Evolutionary conservation across 2,888 invertebrate genomes (phyloP).

Genomic region (Parthenolecanium corni): DNA sequence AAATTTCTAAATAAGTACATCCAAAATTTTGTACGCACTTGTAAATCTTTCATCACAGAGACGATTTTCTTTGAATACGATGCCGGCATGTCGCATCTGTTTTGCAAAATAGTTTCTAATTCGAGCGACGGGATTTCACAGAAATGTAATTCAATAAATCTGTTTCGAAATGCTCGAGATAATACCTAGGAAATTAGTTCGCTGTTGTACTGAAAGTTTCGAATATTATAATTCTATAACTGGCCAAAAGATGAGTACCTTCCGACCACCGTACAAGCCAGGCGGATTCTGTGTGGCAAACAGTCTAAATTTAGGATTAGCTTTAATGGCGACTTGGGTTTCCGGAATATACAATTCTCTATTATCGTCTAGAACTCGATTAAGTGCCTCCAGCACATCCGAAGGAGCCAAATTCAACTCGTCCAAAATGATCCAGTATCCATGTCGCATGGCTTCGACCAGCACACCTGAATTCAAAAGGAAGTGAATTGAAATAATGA

Average conservation of each 20-base stretch:
- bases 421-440: slow-evolving; percentile 96
- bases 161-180: slow-evolving; percentile 91
- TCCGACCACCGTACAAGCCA: slow-evolving; percentile 89
- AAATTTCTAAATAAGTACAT: slow-evolving; percentile 59
- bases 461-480: slow-evolving; percentile 51
- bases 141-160: slow-evolving; percentile 95
- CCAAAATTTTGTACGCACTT: slow-evolving; percentile 66
- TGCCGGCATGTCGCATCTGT: slow-evolving; percentile 73
- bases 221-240: slow-evolving; percentile 38
- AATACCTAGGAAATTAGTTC: slow-evolving; percentile 49
- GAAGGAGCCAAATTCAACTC: slow-evolving; percentile 96
- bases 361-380: slow-evolving; percentile 94
- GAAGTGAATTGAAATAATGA: neutral
- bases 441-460: slow-evolving; percentile 93
- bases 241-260: slow-evolving; percentile 66
- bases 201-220: slow-evolving; percentile 51
- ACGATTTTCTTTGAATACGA: slow-evolving; percentile 86
- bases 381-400: slow-evolving; percentile 94
- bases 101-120: slow-evolving; percentile 74
- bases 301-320: slow-evolving; percentile 87
- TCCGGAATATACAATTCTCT: slow-evolving; percentile 96
- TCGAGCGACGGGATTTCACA: slow-evolving; percentile 84
- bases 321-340: slow-evolving; percentile 83
- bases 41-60: slow-evolving; percentile 78
- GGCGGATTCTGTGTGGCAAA: slow-evolving; percentile 99